phyloP scores from a whole-genome alignment of 2,113 vertebrate genomes.

The Rallus limicola region DNA sequence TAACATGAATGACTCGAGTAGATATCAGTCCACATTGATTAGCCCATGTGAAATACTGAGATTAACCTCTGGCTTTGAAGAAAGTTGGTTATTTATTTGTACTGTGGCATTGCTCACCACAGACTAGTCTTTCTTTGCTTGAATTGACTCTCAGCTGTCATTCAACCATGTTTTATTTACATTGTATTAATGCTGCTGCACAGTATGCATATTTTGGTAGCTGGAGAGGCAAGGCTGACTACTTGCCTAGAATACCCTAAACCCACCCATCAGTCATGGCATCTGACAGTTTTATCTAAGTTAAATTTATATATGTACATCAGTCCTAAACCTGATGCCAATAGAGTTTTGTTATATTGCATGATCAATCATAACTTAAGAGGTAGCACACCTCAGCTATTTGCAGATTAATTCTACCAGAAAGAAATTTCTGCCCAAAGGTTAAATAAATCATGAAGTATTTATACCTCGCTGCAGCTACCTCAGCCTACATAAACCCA shows the following conservation, averaged over 20 bases:
- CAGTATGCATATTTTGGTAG: neutral
- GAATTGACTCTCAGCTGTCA: neutral
- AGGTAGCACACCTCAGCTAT: constrained; percentile 7
- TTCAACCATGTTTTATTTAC: neutral
- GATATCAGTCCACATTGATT: neutral
- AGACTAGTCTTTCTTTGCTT: neutral
- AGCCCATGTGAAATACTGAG: neutral
- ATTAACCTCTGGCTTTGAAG: neutral
- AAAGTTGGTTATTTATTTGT: neutral
- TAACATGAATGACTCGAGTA: neutral
- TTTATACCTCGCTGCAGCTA: neutral
- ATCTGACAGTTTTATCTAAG: neutral
- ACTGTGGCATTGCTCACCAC: neutral
- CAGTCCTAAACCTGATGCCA: neutral
- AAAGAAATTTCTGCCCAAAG: constrained; percentile 21
- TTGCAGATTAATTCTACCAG: constrained; percentile 38
- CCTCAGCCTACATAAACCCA: neutral
- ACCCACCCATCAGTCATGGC: neutral
- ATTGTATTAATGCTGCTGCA: neutral
- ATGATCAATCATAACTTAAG: constrained; percentile 35
- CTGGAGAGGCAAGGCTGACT: neutral
- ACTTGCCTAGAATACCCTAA: neutral
- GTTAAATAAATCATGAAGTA: constrained; percentile 53
- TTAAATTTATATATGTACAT: neutral
- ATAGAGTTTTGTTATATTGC: neutral